A percentile compares a stretch with the other conserved stretches of the same genome.
These are phyloP conservation scores for Ciconia maguari DNA, from an alignment of 2,113 vertebrate species.

Conservation along the genomic window DNA sequence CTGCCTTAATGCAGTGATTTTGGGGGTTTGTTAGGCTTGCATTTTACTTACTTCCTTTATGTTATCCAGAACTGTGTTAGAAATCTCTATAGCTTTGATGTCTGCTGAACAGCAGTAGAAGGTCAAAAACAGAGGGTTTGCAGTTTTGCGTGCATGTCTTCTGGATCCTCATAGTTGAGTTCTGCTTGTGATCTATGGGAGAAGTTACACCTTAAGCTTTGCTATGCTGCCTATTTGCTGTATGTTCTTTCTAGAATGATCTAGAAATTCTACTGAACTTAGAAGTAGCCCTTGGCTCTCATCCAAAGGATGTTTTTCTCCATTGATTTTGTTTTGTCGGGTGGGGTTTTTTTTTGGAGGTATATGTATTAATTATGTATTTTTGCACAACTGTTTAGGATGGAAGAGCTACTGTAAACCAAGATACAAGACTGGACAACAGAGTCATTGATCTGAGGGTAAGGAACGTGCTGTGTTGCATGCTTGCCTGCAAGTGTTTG, in stretches of 20 bases:
- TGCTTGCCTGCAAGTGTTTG: not conserved
- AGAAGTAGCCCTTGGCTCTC: not conserved
- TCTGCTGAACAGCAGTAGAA: not conserved
- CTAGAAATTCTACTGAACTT: not conserved
- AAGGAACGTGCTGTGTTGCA: slow-evolving; percentile 57
- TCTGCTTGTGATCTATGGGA: not conserved
- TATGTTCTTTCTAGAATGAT: not conserved
- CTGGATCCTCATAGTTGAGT: not conserved
- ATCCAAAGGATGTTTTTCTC: not conserved
- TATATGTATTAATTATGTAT: not conserved
- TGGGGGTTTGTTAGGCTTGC: not conserved
- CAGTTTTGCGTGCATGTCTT: not conserved
- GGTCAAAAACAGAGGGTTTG: not conserved
- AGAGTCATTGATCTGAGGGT: slow-evolving; percentile 98
- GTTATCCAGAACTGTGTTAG: not conserved
- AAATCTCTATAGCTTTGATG: not conserved
- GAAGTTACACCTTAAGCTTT: not conserved
- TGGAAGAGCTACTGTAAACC: slow-evolving; percentile 97
- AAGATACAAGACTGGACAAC: slow-evolving; percentile 98
- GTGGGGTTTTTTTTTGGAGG: not conserved
- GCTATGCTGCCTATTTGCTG: not conserved
- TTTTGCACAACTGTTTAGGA: slow-evolving; percentile 76
- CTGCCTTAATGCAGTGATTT: not conserved
- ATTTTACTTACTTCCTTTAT: not conserved
- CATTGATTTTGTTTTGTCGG: not conserved